Percentiles rank a stretch among this genome's conserved stretches.
Conservation (phyloP, 2,113 vertebrate genomes). For the Candoia aspera region DNA sequence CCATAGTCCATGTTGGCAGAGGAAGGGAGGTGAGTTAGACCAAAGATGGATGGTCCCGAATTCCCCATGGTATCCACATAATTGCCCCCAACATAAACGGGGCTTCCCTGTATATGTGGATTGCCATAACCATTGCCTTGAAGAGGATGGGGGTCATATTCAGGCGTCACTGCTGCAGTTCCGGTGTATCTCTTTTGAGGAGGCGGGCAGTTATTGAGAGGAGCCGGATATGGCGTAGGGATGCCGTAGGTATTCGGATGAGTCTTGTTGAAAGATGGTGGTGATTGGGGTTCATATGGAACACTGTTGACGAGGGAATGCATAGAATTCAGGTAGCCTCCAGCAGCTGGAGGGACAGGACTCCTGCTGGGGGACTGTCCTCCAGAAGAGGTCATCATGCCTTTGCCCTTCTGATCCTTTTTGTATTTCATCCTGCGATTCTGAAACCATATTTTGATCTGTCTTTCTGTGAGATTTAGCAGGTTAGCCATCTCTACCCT, state of each 20-base stretch:
- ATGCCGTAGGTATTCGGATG: slow-evolving; percentile 90
- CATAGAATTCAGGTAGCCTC: slow-evolving; percentile 94
- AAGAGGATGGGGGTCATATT: slow-evolving; percentile 90
- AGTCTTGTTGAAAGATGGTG: slow-evolving; percentile 91
- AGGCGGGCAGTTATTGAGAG: slow-evolving; percentile 89
- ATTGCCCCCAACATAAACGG: slow-evolving; percentile 92
- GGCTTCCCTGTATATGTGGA: slow-evolving; percentile 95
- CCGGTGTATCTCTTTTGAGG: slow-evolving; percentile 91
- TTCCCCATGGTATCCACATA: slow-evolving; percentile 92
- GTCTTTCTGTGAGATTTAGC: slow-evolving; percentile 96
- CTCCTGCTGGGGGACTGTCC: slow-evolving; percentile 93
- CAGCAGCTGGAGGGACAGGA: slow-evolving; percentile 83
- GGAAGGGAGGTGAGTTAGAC: slow-evolving; percentile 89
- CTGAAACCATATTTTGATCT: slow-evolving; percentile 99
- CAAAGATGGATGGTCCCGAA: slow-evolving; percentile 91
- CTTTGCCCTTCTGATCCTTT: slow-evolving; percentile 97
- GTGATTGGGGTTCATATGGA: slow-evolving; percentile 91
- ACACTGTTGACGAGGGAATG: slow-evolving; percentile 97
- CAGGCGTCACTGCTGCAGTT: slow-evolving; percentile 87
- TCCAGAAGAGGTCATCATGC: slow-evolving; percentile 95
- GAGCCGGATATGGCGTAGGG: slow-evolving; percentile 86
- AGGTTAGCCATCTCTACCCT: slow-evolving; percentile 98
- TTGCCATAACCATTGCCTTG: slow-evolving; percentile 93
- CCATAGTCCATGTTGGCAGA: slow-evolving; percentile 92
- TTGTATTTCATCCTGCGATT: slow-evolving; percentile 99